Evolutionary conservation across 2,797 vertebrate species (phyloP), one percentile per base, ranked within the genome.

Genomic region (Ibycter americanus): DNA sequence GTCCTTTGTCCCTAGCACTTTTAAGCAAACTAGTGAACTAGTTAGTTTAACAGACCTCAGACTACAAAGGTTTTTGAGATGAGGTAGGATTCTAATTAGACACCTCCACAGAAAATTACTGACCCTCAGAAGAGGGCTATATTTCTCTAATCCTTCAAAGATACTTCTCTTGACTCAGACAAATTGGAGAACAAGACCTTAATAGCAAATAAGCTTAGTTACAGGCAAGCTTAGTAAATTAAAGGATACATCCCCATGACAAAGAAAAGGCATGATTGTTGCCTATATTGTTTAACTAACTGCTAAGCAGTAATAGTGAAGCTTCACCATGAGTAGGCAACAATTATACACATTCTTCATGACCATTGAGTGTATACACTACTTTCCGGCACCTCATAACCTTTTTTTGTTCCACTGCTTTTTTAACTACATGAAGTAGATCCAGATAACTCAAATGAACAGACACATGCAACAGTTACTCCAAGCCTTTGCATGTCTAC

Each of bases 101-200:
- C 92, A 52, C 40, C 26, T 89, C 67, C 20, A 47, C 29, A 82
- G 81, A 58, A 62, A 71, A 84, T 78, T 56, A 63, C 42, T 63
- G 67, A 78, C 65, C 67, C 65, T 91, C n/a, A 55, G 65, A 95
- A 91, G 32, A 78, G 11, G 65, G 47, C 42, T 89, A 0, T 21
- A n/a, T 46, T 72, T 77, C 77, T 87, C 66, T 94, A 92, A 95
- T 84, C 73, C 73, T 95, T 92, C 66, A 59, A 91, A 95, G 77
- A 47, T 68, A 58, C 19, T 66, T 88, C 49, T 34, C 3, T 3
- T 12, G 27, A 63, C 87, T 86, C 47, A 90, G 59, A 82, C 8
- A 40, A 95, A 82, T 8, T 73, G 36, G 51, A 83, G 80, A 87
- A 80, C 18, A 87, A 77, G 63, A 44, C 47, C 51, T 73, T 63